Base-by-base conservation (phyloP, 2,888 invertebrate species). In the Heteromurus nitidus region DNA sequence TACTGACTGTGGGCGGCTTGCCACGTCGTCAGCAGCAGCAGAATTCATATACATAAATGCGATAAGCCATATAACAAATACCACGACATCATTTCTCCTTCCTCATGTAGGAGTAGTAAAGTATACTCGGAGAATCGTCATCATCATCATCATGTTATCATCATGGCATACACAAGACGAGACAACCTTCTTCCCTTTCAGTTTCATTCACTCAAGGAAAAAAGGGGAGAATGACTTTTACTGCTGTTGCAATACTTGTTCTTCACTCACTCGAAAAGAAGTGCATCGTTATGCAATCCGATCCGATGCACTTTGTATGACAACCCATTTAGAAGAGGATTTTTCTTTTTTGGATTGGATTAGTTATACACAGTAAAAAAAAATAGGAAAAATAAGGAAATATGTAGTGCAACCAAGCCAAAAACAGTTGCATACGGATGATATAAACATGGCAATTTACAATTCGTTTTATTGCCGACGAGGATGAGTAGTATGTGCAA, bases 211-310 rank as follows among this genome's bases (percentile, higher is more conserved):
- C n/a, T n/a, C n/a, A n/a, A n/a, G 36, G 60, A 50, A 47, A 16
- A 50, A 69, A 60, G 60, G 72, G 72, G 60, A 16, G 60, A 72
- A 47, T 72, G 60, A 72, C 60, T 72, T 72, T 72, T 72, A 58
- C 72, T 72, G 22, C 2, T 24, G 36, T 13, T 36, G 31, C 31
- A 53, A 55, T 55, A 36, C 72, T 58, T 72, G 28, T 55, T 28
- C 72, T 60, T 60, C 60, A 72, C 1, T 72, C 72, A 72, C 26
- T 72, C 72, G 72, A 72, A 26, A 72, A 72, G 44, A 72, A 72
- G 72, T 72, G 72, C 72, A 72, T 72, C 72, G 72, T 72, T 72
- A 72, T 72, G 72, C 72, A 72, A 72, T 72, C 72, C 72, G 60
- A 72, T 60, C 72, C 72, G 55, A 31, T 72, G 72, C 72, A 72